phyloP scores from a whole-genome alignment of 2,797 vertebrate genomes.

The Leontocebus nigricollis region DNA sequence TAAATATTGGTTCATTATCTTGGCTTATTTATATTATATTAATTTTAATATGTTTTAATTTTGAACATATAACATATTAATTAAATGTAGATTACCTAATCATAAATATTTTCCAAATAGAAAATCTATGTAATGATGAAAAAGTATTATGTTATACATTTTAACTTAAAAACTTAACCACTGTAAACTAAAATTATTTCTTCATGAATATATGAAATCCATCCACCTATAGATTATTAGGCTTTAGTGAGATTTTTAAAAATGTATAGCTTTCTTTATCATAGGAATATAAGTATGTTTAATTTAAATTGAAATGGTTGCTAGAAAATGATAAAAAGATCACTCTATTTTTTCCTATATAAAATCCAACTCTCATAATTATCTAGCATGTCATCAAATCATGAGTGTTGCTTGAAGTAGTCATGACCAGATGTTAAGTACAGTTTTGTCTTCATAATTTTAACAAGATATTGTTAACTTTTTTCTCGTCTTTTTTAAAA shows the following conservation, averaged over 20 bases:
- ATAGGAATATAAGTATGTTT: background rate
- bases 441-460: background rate
- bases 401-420: background rate
- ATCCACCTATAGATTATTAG: background rate
- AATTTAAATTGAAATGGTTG: background rate
- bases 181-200: constrained; percentile 48
- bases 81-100: background rate
- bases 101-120: constrained; percentile 52
- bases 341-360: background rate
- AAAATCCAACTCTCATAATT: background rate
- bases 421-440: constrained; percentile 35
- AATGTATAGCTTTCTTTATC: background rate
- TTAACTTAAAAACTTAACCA: background rate
- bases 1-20: background rate
- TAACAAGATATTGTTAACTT: background rate
- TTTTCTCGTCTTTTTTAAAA: background rate
- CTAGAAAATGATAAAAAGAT: background rate
- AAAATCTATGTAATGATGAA: constrained; percentile 34
- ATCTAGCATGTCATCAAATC: background rate
- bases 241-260: background rate
- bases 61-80: background rate
- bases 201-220: constrained; percentile 23
- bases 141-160: constrained; percentile 1
- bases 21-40: background rate
- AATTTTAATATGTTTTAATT: background rate